Evolutionary conservation across 2,888 invertebrate genomes (phyloP).

Genomic region (Yponomeuta plumbellus): DNA sequence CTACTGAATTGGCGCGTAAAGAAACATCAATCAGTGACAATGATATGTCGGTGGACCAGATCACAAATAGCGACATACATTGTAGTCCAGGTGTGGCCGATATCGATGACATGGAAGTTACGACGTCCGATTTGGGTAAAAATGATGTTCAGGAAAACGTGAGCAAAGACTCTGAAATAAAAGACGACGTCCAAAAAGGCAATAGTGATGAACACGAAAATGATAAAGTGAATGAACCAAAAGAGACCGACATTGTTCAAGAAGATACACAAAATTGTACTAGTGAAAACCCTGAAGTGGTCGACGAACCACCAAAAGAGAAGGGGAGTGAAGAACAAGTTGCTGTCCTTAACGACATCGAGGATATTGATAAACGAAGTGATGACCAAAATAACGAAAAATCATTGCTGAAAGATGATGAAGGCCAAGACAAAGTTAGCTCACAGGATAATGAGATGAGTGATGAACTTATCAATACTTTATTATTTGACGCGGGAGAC

Average conservation of each 20-base stretch:
- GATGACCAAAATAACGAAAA: slow-evolving; percentile 9
- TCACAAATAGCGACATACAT: background rate
- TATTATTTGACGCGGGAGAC: slow-evolving; percentile 39
- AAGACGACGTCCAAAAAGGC: slow-evolving; percentile 20
- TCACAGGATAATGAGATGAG: slow-evolving; percentile 40
- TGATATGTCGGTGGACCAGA: background rate
- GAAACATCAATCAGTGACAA: background rate
- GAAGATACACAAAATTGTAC: slow-evolving; percentile 20
- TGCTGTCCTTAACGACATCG: background rate
- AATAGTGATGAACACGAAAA: slow-evolving; percentile 9
- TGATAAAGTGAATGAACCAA: slow-evolving; percentile 18
- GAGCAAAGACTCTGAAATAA: slow-evolving; percentile 6
- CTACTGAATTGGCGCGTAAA: background rate
- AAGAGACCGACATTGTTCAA: slow-evolving; percentile 18
- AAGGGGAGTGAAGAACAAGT: background rate
- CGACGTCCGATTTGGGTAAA: background rate
- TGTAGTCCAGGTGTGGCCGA: slow-evolving; percentile 15
- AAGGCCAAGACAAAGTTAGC: slow-evolving; percentile 13
- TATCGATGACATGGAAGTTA: slow-evolving; percentile 14
- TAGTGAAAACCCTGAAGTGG: slow-evolving; percentile 19
- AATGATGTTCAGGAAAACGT: slow-evolving; percentile 11
- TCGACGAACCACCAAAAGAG: slow-evolving; percentile 11
- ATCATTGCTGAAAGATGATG: slow-evolving; percentile 3
- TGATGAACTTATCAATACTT: slow-evolving; percentile 54
- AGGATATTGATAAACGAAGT: slow-evolving; percentile 5